Conservation (phyloP, 2,113 vertebrate genomes). For the Probosciger aterrimus region DNA sequence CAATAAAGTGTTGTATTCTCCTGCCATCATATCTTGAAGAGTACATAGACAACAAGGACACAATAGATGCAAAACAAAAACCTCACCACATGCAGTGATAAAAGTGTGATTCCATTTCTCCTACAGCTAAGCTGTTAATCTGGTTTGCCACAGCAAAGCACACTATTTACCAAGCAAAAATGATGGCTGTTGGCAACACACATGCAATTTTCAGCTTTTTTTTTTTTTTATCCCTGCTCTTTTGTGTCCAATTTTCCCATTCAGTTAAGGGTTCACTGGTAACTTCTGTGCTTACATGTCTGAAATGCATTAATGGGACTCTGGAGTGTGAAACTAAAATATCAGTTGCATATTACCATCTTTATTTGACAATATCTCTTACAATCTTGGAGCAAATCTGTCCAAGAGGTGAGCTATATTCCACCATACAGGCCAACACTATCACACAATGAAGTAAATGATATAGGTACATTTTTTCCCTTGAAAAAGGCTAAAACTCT, state of each 20-base stretch:
- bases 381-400: background rate
- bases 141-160: background rate
- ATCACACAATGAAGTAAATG: background rate
- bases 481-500: background rate
- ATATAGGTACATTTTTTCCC: background rate
- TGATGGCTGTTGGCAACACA: background rate
- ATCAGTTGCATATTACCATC: background rate
- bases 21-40: background rate
- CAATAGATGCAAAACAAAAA: background rate
- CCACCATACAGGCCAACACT: background rate
- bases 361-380: background rate
- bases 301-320: background rate
- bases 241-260: background rate
- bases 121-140: background rate
- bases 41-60: background rate
- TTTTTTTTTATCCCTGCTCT: background rate
- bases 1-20: background rate
- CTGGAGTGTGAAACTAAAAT: background rate
- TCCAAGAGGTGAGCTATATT: background rate
- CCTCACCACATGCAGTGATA: background rate
- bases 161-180: background rate
- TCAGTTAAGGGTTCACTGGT: background rate
- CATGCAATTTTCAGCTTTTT: background rate
- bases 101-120: background rate
- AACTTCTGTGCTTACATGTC: background rate